Conservation (phyloP, 1,140 invertebrate species). For the Micrasema longulum region DNA sequence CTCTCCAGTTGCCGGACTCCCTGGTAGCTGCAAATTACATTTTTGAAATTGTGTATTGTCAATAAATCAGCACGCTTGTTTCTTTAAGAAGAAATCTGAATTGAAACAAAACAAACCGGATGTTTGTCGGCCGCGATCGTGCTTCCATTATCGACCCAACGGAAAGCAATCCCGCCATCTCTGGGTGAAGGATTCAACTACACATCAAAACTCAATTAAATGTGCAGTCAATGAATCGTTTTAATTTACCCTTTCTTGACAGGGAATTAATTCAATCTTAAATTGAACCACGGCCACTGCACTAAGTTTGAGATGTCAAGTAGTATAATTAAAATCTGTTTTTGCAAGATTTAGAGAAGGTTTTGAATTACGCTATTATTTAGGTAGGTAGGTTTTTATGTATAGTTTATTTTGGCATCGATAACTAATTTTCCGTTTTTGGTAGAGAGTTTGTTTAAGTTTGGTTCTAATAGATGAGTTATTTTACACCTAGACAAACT, state of each 20-base stretch:
- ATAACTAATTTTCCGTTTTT: too few relatives aligned
- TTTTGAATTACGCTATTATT: too few relatives aligned
- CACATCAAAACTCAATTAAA: too few relatives aligned
- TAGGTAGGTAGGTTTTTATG: too few relatives aligned
- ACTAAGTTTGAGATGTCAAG: not conserved
- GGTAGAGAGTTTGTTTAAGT: too few relatives aligned
- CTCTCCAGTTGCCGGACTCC: slow-evolving; percentile 46
- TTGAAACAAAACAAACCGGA: not conserved
- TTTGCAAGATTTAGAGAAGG: too few relatives aligned
- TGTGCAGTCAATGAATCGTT: not conserved
- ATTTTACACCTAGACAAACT: too few relatives aligned
- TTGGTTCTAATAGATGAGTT: not conserved
- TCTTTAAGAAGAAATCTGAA: not conserved
- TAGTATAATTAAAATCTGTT: too few relatives aligned
- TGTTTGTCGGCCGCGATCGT: not conserved
- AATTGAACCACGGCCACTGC: not conserved
- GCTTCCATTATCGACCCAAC: not conserved
- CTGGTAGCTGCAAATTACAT: slow-evolving; percentile 46
- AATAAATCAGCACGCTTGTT: not conserved
- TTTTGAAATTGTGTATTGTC: not conserved
- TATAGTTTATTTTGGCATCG: too few relatives aligned
- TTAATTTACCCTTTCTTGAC: too few relatives aligned
- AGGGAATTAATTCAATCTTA: not conserved
- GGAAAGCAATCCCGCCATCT: not conserved
- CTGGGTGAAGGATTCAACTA: too few relatives aligned